Base-by-base conservation (phyloP, 35 echinoderm and acorn worm genomes). In the Heliocidaris erythrogramma region DNA sequence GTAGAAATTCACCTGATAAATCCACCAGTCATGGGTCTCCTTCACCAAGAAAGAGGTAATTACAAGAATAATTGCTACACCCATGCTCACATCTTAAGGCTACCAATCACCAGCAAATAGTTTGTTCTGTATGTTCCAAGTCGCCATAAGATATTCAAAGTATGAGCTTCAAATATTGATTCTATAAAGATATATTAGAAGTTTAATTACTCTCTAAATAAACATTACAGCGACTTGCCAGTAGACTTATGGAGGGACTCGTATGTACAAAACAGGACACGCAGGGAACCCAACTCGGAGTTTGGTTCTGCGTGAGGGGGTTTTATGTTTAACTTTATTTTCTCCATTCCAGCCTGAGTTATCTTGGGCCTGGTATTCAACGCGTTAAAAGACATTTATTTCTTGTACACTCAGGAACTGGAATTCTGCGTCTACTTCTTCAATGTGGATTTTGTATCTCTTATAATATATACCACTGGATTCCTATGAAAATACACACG, bases 1-100 rank as follows among this genome's bases (percentile, higher is more conserved):
- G 32, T 27, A 32, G 32, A 32, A 9, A 47, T 32, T 91, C 89
- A 49, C 31, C 49, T 27, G 49, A 92, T 13, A 92, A 92, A 59
- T 92, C 29, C 32, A 92, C 49, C 47, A 59, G 48, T 59, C 91
- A 12, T 48, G 48, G 9, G 9, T 52, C 91, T 30, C 91, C 91
- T 30, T 92, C 91, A 49, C 91, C 91, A 59, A 92, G 91, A 48
- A 92, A 92, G 59, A 92, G 91, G 91, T 92, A 32, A 48, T 21
- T n/a, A n/a, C 85, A 87, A 84, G n/a, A 18, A 84, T 84, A 84
- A 84, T 84, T 84, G 69, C n/a, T 84, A 84, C 69, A 16, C 69
- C 4, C 69, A 84, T 84, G 14, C 69, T 84, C 69, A 84, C 69
- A 29, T 84, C 69, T 29, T n/a, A n/a, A n/a, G n/a, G n/a, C n/a